Evolutionary conservation across 2,113 vertebrate species (phyloP).

Genomic region (Laticauda laticaudata): DNA sequence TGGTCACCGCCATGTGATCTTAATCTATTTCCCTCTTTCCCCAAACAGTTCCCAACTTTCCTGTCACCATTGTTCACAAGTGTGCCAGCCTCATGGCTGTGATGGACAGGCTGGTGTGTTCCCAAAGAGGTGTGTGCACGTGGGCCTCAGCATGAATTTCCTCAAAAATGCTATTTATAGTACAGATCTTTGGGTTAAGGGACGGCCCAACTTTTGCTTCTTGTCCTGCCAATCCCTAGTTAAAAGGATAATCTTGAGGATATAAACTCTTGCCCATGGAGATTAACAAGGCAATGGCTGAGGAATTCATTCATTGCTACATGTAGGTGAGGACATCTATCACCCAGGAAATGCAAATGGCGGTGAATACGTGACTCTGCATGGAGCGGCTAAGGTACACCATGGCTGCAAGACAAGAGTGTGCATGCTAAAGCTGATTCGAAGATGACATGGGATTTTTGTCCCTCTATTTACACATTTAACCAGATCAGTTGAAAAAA

Average conservation of each 20-base stretch:
- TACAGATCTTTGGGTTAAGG: not conserved
- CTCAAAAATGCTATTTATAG: constrained; percentile 16
- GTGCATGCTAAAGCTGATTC: not conserved
- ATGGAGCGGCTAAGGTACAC: not conserved
- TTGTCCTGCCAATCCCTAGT: not conserved
- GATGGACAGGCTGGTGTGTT: constrained; percentile 41
- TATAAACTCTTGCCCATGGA: constrained; percentile 5
- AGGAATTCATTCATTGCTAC: constrained; percentile 10
- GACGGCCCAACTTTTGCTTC: not conserved
- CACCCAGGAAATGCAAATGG: not conserved
- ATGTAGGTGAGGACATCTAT: not conserved
- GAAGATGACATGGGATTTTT: not conserved
- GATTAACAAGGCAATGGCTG: not conserved
- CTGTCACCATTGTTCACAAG: not conserved
- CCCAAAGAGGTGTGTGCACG: not conserved
- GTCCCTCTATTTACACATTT: not conserved
- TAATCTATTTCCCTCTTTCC: not conserved
- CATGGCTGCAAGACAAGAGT: not conserved
- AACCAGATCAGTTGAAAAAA: not conserved
- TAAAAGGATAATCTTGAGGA: constrained; percentile 22
- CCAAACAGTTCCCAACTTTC: constrained; percentile 27
- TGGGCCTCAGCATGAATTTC: not conserved
- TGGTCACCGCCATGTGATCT: not conserved
- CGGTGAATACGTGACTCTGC: not conserved
- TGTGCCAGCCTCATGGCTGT: constrained; percentile 1